Evolutionary conservation across 2,797 vertebrate species (phyloP), one percentile per base, ranked within the genome.

Genomic region (Acropternis orthonyx): DNA sequence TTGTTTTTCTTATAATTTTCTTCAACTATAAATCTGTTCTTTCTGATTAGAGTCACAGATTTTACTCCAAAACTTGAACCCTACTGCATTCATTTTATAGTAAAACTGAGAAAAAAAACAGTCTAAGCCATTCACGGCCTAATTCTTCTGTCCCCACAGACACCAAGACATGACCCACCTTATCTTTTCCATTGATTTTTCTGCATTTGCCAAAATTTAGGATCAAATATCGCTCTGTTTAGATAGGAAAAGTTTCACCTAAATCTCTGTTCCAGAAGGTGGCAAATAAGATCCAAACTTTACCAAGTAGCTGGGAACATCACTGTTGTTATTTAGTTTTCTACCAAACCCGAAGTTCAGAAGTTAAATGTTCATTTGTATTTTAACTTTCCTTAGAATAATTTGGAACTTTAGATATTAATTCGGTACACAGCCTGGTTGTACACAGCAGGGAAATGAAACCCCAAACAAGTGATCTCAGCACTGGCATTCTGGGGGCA

Each of bases 391-490:
- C 9, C 14, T 52, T 37, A 54, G 48, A 74, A 46, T 32, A 23
- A n/a, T 49, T 68, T 83, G 23, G 48, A 52, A 48, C 28, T 67
- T 75, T 11, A 48, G 54, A 6, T 86, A 14, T 20, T 30, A 77
- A 58, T 71, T 51, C 65, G 37, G 8, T 23, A 3, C 55, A 36
- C n/a, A 86, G 66, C 56, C 43, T 39, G 54, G 6, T 21, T 74
- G 20, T 19, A 75, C 32, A 34, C 22, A 66, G 62, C 93, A 95
- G 89, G 88, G 92, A 73, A 67, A 54, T 92, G 95, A 95, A 89
- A 96, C 74, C 95, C 94, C 96, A 96, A 85, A 93, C 93, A 86
- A 96, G 94, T 18, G 85, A 95, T 92, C 87, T 78, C 15, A 2
- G 76, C 59, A 2, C 4, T 18, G 16, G 7, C 81, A 44, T 74